Base-by-base conservation (phyloP, 1,140 invertebrate genomes). In the Drosophila jambulina region DNA sequence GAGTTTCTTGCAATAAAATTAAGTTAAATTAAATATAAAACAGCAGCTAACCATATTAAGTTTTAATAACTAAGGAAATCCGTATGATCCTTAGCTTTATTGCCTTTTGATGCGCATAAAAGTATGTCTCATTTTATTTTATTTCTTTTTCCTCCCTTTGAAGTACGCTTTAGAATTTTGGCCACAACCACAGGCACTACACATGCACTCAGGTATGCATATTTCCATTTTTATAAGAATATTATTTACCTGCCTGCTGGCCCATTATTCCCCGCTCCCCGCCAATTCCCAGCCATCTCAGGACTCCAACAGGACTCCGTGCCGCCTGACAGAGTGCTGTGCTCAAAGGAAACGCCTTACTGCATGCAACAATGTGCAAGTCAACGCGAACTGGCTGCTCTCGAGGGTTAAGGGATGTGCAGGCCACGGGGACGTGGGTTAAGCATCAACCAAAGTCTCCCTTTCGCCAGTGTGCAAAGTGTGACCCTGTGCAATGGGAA, bases 301-400 rank as follows among this genome's bases (percentile, higher is more conserved):
- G 74, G 74, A 75, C 69, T 80, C 48, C 54, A 51, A 51, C 23
- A 25, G 45, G 45, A 53, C 60, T 74, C 63, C 51, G 64, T 71
- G 79, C 68, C 57, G 71, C 49, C 56, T 48, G 67, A 38, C 63
- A 70, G 80, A 60, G 84, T 72, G 71, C 83, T 67, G 60, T 48
- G 68, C 83, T 83, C 76, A 83, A 84, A 88, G 84, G 69, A 88
- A 80, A 83, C 80, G 84, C 80, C 77, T 78, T 72, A 46, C 64
- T 75, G 77, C 64, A 68, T 88, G 84, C 85, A 88, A 90, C 84
- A 88, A 84, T 90, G 78, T 88, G 81, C 80, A 71, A 83, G 85
- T 84, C 70, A 90, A 90, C 81, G 60, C 62, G 72, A 87, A 74
- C 72, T 53, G 56, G 53, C 48, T 69, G 64, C 38, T 23, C 42